Conservation (phyloP, 2,113 vertebrate genomes). For the Hoplias malabaricus region DNA sequence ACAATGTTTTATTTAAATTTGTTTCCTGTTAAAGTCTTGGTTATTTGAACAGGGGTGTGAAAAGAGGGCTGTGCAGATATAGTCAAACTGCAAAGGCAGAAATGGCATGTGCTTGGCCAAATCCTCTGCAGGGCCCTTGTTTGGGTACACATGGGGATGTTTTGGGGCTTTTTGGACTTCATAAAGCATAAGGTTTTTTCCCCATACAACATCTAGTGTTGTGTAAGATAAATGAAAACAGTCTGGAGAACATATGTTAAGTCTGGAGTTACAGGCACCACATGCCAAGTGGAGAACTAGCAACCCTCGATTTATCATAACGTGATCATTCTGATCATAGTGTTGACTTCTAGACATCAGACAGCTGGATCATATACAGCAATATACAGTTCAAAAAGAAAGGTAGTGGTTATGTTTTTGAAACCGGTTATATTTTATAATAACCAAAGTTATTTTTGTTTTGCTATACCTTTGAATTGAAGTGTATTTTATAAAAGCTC, state of each 20-base stretch:
- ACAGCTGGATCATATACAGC: slow-evolving; percentile 22
- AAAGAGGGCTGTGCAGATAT: too few species aligned
- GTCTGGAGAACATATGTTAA: slow-evolving; percentile 46
- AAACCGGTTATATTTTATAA: too few species aligned
- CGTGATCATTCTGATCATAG: slow-evolving; percentile 1
- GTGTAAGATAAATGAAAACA: slow-evolving; percentile 34
- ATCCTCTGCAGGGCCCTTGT: slow-evolving; percentile 3
- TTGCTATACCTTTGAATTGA: background rate
- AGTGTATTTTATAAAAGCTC: background rate
- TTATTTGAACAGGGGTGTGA: too few species aligned
- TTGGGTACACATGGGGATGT: slow-evolving; percentile 21
- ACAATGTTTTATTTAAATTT: too few species aligned
- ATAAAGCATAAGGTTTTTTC: background rate
- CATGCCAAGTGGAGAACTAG: slow-evolving; percentile 38
- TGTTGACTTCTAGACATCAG: slow-evolving; percentile 19
- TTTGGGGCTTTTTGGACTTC: slow-evolving; percentile 21
- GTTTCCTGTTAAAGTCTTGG: too few species aligned
- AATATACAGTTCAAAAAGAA: background rate
- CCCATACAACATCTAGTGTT: slow-evolving; percentile 14
- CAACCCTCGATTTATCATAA: slow-evolving; percentile 41
- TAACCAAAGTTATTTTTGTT: too few species aligned
- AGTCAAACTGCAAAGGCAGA: background rate
- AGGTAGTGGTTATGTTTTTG: background rate
- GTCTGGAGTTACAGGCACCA: slow-evolving; percentile 4
- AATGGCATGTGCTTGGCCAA: background rate